phyloP scores from a whole-genome alignment of 2,888 invertebrate species.

The Malthinus seriepunctatus region DNA sequence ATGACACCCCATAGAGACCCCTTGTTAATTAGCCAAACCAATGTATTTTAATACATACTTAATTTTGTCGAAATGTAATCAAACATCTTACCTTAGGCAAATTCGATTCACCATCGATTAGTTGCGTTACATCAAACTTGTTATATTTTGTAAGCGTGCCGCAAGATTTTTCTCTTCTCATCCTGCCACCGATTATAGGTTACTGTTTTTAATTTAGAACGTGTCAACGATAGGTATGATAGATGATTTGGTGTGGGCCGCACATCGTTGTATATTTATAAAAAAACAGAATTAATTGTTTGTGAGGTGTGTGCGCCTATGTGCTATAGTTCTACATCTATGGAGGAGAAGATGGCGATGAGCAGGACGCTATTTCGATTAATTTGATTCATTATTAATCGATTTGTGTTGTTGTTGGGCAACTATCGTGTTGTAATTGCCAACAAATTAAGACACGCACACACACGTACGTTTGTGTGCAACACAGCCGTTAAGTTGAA shows the following conservation, averaged over 20 bases:
- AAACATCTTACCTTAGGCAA: constrained; percentile 34
- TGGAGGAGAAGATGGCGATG: constrained; percentile 7
- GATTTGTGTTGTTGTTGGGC: constrained; percentile 45
- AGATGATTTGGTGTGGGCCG: constrained; percentile 56
- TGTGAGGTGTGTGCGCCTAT: constrained; percentile 47
- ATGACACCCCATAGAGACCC: constrained; percentile 32
- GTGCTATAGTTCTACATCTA: constrained; percentile 45
- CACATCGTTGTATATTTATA: constrained; percentile 41
- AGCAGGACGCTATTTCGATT: constrained; percentile 49
- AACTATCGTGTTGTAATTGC: too few relatives aligned
- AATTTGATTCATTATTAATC: constrained; percentile 52
- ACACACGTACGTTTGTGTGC: too few relatives aligned
- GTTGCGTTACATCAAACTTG: constrained; percentile 7
- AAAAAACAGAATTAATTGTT: constrained; percentile 56
- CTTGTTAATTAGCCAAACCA: constrained; percentile 35
- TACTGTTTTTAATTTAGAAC: constrained; percentile 57
- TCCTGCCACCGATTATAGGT: constrained; percentile 38
- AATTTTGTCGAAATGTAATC: constrained; percentile 36
- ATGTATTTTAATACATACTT: constrained; percentile 33
- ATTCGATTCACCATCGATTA: constrained; percentile 15
- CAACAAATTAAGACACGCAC: too few relatives aligned
- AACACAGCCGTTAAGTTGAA: too few relatives aligned
- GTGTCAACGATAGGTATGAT: constrained; percentile 57
- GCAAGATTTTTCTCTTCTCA: constrained; percentile 9
- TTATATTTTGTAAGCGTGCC: constrained; percentile 16